These are phyloP conservation scores for Neosilurus hyrtlii DNA, from an alignment of 2,797 vertebrate species.

Conservation along the genomic window DNA sequence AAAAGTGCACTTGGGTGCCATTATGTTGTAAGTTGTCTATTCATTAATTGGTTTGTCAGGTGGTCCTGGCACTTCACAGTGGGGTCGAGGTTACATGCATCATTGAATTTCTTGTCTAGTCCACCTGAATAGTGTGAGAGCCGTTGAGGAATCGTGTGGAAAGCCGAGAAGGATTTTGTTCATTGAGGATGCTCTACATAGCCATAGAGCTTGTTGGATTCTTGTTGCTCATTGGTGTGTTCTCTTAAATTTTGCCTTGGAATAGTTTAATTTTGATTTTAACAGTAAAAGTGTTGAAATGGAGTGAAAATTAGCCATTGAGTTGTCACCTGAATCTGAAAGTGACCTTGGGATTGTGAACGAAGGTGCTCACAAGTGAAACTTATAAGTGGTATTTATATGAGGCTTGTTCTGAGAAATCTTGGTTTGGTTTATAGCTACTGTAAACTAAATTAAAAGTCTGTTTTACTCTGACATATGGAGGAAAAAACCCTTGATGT, in stretches of 20 bases:
- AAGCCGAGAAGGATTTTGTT: slow-evolving; percentile 59
- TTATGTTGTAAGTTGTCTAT: neutral
- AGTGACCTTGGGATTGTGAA: too few relatives aligned
- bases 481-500: neutral
- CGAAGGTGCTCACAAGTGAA: too few relatives aligned
- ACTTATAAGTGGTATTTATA: too few relatives aligned
- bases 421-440: neutral
- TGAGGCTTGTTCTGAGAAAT: neutral
- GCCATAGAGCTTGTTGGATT: slow-evolving; percentile 1
- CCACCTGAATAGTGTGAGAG: slow-evolving; percentile 58
- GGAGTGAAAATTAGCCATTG: too few relatives aligned
- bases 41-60: slow-evolving; percentile 35
- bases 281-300: neutral
- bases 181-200: slow-evolving; percentile 44
- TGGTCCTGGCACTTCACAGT: slow-evolving; percentile 34
- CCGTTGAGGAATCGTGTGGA: slow-evolving; percentile 57
- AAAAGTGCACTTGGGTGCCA: neutral
- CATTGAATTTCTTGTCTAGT: slow-evolving; percentile 64
- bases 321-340: neutral
- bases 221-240: neutral
- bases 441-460: neutral
- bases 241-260: neutral
- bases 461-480: neutral
- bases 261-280: neutral
- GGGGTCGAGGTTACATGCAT: slow-evolving; percentile 58